These are phyloP conservation scores for Hypercompe scribonia DNA, from an alignment of 2,888 invertebrate genomes.

Conservation along the genomic window DNA sequence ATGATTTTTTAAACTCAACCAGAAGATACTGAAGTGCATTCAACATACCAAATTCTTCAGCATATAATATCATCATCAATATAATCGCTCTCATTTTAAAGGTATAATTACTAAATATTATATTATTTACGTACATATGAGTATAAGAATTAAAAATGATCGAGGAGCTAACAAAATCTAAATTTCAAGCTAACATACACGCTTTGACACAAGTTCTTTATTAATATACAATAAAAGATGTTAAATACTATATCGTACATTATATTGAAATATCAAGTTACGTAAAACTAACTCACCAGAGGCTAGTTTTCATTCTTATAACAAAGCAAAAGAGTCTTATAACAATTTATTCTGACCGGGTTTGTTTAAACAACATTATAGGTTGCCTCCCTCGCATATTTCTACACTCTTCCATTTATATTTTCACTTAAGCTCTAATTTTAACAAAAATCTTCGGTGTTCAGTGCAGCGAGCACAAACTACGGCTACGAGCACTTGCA, in stretches of 20 bases:
- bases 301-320: not conserved
- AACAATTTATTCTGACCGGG: not conserved
- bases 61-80: no score
- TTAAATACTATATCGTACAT: not conserved
- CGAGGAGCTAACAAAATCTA: not conserved
- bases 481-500: slow-evolving; percentile 27
- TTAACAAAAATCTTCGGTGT: slow-evolving; percentile 14
- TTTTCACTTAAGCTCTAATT: slow-evolving; percentile 13
- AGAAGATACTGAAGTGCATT: no score
- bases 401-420: slow-evolving; percentile 13
- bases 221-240: not conserved
- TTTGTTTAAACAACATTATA: not conserved
- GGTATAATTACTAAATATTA: no score
- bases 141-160: no score
- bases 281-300: not conserved
- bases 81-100: no score
- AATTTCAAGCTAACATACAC: not conserved
- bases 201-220: not conserved
- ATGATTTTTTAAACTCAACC: no score
- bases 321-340: not conserved
- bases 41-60: no score
- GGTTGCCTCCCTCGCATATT: not conserved
- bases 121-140: no score
- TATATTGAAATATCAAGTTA: not conserved
- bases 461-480: slow-evolving; percentile 17